Evolutionary conservation across 2,888 invertebrate genomes (phyloP).

Genomic region (Monoplex corrugatus): DNA sequence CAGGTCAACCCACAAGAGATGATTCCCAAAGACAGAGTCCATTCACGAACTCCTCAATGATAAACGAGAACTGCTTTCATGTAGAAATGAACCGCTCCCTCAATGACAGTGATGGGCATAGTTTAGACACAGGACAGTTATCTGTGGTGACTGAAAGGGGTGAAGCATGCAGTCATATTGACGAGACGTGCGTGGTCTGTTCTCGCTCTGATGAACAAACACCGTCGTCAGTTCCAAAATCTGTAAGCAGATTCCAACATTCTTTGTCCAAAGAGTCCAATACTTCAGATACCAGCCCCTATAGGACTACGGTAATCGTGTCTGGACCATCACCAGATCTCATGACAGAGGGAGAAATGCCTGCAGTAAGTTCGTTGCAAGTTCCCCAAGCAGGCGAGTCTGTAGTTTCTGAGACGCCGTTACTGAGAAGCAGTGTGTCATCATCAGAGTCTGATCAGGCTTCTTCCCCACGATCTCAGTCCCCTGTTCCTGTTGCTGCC

Average conservation of each 20-base stretch:
- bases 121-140: neutral
- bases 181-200: neutral
- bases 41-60: neutral
- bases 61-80: neutral
- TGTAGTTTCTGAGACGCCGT: neutral
- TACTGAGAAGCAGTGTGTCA: neutral
- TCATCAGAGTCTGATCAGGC: neutral
- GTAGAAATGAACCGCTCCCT: neutral
- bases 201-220: neutral
- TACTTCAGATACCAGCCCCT: neutral
- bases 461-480: neutral
- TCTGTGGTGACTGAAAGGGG: neutral
- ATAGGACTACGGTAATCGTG: neutral
- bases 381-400: neutral
- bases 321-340: neutral
- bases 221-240: neutral
- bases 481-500: neutral
- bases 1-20: neutral
- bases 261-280: constrained; percentile 26
- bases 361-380: neutral
- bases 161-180: neutral
- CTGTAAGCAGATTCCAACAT: neutral
- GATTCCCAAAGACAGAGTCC: neutral
- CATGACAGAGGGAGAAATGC: neutral
- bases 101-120: neutral